Evolutionary conservation across 2,888 invertebrate genomes (phyloP).

Genomic region (Hanleya hanleyi): DNA sequence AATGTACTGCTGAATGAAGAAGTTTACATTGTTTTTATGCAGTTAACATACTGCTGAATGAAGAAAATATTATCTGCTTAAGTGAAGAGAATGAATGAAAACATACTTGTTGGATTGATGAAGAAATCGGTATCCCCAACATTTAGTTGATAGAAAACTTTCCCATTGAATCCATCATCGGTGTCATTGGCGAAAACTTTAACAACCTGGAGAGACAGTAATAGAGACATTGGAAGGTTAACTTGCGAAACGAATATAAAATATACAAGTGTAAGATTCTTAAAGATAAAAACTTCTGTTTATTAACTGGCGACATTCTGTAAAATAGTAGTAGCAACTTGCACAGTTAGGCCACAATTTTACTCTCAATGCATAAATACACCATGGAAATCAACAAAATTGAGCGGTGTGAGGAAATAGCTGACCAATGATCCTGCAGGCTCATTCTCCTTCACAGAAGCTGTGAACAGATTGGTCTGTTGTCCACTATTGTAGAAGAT

Average conservation of each 20-base stretch:
- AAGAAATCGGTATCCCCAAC: conserved; percentile 20
- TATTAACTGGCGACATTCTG: too few species aligned
- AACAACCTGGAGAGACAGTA: conserved; percentile 5
- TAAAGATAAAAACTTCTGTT: too few species aligned
- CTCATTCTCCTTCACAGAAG: conserved; percentile 30
- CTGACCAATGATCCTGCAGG: conserved; percentile 21
- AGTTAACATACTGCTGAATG: too few species aligned
- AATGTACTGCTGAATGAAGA: too few species aligned
- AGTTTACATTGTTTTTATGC: too few species aligned
- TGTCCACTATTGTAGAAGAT: conserved; percentile 13
- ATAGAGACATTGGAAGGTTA: conserved; percentile 12
- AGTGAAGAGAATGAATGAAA: too few species aligned
- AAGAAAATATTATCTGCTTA: too few species aligned
- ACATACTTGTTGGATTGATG: conserved; percentile 26
- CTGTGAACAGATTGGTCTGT: conserved; percentile 7
- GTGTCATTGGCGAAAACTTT: neutral
- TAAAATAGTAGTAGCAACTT: too few species aligned
- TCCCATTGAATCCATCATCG: conserved; percentile 12
- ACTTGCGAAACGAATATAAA: neutral
- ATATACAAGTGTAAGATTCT: too few species aligned
- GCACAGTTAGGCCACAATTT: too few species aligned
- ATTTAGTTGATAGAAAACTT: conserved; percentile 16
- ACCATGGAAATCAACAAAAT: too few species aligned
- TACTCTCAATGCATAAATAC: too few species aligned
- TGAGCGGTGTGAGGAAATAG: conserved; percentile 1